phyloP scores from a whole-genome alignment of 2,113 vertebrate genomes.

The Lipophrys pholis region DNA sequence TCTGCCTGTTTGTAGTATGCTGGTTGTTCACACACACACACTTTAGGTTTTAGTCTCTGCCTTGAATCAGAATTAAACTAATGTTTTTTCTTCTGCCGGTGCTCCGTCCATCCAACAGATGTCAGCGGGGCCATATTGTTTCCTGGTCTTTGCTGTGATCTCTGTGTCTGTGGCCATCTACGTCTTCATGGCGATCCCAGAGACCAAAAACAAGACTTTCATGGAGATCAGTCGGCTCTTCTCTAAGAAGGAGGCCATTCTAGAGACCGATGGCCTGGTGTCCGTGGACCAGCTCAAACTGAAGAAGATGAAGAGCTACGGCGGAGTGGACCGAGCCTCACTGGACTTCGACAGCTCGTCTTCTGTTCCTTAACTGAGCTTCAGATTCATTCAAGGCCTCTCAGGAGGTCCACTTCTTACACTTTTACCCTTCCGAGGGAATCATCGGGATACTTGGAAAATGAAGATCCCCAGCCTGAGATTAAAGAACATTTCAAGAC shows the following conservation, averaged over 20 bases:
- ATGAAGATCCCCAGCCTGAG: too few species aligned
- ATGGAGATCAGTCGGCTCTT: conserved; percentile 92
- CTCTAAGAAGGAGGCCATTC: conserved; percentile 71
- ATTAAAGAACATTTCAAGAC: too few species aligned
- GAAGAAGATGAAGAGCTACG: conserved; percentile 86
- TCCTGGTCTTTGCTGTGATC: conserved; percentile 87
- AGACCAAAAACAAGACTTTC: conserved; percentile 94
- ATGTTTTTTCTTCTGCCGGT: neutral
- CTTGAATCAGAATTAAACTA: too few species aligned
- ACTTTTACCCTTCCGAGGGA: too few species aligned
- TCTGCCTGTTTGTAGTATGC: too few species aligned
- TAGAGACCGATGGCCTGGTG: conserved; percentile 64
- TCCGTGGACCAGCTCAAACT: conserved; percentile 77
- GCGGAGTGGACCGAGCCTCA: conserved; percentile 81
- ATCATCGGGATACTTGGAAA: too few species aligned
- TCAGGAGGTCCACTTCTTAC: too few species aligned
- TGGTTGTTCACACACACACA: too few species aligned
- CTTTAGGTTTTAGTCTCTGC: too few species aligned
- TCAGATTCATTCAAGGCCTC: neutral
- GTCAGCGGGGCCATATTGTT: conserved; percentile 89
- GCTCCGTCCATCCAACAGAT: conserved; percentile 73
- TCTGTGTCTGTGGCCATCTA: conserved; percentile 87
- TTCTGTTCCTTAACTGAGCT: conserved; percentile 63
- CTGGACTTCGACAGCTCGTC: conserved; percentile 82
- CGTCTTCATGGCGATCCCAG: conserved; percentile 86